Conservation (phyloP, 1,140 invertebrate genomes). For the Nymphalis io region DNA sequence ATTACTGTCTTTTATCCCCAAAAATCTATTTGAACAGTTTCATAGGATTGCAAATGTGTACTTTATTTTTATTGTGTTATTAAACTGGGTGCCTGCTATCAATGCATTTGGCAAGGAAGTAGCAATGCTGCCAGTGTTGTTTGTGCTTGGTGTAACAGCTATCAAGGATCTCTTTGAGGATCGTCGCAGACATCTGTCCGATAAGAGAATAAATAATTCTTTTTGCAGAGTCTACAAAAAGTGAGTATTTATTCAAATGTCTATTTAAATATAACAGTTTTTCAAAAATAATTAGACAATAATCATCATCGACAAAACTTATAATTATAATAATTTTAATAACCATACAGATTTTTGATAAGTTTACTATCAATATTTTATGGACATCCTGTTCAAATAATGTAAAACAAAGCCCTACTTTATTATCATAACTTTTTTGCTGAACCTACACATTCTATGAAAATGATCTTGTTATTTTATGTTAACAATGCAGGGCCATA, state of each 20-base stretch:
- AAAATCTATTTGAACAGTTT: conserved; percentile 98
- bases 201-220: conserved; percentile 96
- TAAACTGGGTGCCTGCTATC: conserved; percentile 96
- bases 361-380: no score
- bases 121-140: conserved; percentile 95
- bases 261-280: neutral
- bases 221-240: conserved; percentile 94
- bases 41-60: conserved; percentile 98
- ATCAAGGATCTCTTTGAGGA: conserved; percentile 99
- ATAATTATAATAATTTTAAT: no score
- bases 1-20: conserved; percentile 95
- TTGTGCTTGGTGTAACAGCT: conserved; percentile 97
- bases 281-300: no score
- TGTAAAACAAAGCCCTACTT: no score
- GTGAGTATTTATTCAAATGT: conserved; percentile 81
- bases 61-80: conserved; percentile 97
- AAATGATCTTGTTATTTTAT: no score
- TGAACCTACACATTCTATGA: no score
- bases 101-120: conserved; percentile 98
- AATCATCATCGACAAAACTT: no score
- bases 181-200: conserved; percentile 91
- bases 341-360: no score
- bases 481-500: no score
- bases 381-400: no score
- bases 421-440: no score